A percentile compares a stretch with the other conserved stretches of the same genome.
These are phyloP conservation scores for Phaetusa simplex DNA, from an alignment of 2,113 vertebrate species.

Conservation along the genomic window DNA sequence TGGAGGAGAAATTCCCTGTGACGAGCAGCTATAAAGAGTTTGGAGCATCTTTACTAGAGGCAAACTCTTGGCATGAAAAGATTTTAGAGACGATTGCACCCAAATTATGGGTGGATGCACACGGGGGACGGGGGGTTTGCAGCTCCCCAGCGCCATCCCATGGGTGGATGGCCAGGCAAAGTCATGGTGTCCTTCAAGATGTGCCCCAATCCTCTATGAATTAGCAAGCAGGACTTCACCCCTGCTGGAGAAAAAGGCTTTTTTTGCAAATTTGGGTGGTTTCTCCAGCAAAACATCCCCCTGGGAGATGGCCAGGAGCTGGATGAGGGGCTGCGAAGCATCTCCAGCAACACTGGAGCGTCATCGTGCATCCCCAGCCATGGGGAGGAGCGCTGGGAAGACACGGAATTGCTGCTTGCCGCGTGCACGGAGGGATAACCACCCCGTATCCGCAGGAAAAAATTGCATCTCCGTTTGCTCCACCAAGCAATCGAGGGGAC, in stretches of 20 bases:
- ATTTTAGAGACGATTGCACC: not conserved
- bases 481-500: rapidly evolving
- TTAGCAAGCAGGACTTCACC: not conserved
- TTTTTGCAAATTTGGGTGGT: not conserved
- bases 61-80: rapidly evolving
- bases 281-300: not conserved
- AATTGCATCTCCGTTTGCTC: no score
- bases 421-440: not conserved
- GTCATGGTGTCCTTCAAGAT: not conserved
- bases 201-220: not conserved
- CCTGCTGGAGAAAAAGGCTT: rapidly evolving
- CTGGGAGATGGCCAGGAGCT: not conserved
- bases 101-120: not conserved
- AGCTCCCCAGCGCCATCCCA: rapidly evolving
- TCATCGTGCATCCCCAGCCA: rapidly evolving
- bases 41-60: not conserved
- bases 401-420: rapidly evolving
- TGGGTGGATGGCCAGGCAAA: rapidly evolving
- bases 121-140: rapidly evolving
- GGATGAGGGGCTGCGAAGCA: not conserved
- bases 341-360: not conserved
- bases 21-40: rapidly evolving
- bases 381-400: rapidly evolving
- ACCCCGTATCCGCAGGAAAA: not conserved
- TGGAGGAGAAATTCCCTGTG: not conserved